A percentile compares a stretch with the other conserved stretches of the same genome.
Conservation (phyloP, 2,797 vertebrate genomes). For the Myoxocephalus aenaeus region DNA sequence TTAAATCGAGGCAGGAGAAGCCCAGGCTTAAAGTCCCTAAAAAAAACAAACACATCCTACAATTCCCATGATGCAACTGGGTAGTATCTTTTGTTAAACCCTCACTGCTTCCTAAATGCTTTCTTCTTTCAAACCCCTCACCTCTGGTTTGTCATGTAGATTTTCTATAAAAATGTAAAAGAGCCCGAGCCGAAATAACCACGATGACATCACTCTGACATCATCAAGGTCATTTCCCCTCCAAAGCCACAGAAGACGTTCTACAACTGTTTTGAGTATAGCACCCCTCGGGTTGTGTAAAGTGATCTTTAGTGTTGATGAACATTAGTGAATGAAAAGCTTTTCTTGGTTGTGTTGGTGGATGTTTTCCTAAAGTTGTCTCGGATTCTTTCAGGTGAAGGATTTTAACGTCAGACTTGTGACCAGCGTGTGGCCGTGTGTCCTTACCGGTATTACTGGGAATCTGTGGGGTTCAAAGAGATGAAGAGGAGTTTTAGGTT, state of each 20-base stretch:
- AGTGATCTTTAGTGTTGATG: not conserved
- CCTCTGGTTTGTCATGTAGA: not conserved
- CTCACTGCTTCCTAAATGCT: not conserved
- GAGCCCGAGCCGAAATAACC: not conserved
- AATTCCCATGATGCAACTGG: not conserved
- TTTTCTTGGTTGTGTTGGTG: not conserved
- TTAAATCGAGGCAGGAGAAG: not conserved
- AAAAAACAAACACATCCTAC: not conserved
- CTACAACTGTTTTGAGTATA: not conserved
- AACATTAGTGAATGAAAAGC: not conserved
- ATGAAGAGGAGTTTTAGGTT: not conserved
- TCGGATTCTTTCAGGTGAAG: not conserved
- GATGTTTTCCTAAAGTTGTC: not conserved
- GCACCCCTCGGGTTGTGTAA: not conserved
- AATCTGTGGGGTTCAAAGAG: not conserved
- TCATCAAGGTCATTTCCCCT: not conserved
- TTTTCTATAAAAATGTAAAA: not conserved
- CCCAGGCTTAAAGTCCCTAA: not conserved
- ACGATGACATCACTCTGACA: not conserved
- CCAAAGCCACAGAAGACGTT: not conserved
- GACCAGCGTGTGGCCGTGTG: not conserved
- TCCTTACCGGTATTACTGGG: slow-evolving; percentile 7
- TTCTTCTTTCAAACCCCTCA: not conserved
- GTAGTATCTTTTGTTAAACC: not conserved
- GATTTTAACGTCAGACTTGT: not conserved